Conservation (phyloP, 2,888 invertebrate species). For the Mesorhabditis belari region DNA sequence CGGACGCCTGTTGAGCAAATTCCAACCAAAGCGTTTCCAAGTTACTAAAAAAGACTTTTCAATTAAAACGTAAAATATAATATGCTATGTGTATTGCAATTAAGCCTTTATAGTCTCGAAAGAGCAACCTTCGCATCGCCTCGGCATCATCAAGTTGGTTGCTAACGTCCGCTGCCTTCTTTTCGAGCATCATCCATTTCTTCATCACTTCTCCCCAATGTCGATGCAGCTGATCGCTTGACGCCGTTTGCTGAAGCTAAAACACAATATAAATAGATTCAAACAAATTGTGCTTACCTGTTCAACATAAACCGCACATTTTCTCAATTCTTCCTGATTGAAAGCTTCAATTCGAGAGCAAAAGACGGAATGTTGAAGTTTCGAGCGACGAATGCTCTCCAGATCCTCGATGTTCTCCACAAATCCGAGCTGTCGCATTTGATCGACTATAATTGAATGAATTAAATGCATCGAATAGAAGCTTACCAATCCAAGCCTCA, state of each 20-base stretch:
- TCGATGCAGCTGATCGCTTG: background rate
- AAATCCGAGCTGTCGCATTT: background rate
- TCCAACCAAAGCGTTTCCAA: background rate
- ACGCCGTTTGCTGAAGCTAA: background rate
- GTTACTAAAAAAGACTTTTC: too few relatives aligned
- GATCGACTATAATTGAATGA: background rate
- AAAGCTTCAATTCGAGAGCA: background rate
- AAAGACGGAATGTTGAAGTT: background rate
- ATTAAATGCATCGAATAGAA: background rate
- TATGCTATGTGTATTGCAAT: too few relatives aligned
- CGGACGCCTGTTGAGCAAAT: background rate
- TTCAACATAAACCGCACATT: background rate
- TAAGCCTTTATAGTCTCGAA: too few relatives aligned
- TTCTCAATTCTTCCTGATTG: background rate
- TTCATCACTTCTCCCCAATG: background rate
- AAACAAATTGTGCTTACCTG: too few relatives aligned
- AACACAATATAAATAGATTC: too few relatives aligned
- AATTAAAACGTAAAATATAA: too few relatives aligned
- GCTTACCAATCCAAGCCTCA: background rate
- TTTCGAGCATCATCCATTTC: background rate
- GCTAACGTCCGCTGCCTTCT: background rate
- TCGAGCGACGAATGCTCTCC: background rate
- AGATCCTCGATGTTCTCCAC: background rate
- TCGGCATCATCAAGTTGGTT: background rate
- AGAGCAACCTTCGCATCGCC: background rate